Evolutionary conservation across 2,113 vertebrate genomes (phyloP), one percentile per base, ranked within the genome.

Genomic region (Sturnus vulgaris): DNA sequence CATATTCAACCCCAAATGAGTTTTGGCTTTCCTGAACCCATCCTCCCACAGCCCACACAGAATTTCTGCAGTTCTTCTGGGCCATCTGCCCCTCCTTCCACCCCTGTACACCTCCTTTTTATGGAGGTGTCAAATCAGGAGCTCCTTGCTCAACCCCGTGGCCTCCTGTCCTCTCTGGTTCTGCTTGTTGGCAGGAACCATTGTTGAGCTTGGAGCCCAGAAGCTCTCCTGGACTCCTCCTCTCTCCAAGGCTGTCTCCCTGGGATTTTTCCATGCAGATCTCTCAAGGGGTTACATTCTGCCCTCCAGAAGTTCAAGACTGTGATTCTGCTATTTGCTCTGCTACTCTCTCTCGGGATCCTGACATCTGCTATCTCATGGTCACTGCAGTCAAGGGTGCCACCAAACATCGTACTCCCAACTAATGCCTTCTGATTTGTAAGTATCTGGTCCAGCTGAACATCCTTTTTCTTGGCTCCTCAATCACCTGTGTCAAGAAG

Each of bases 61-160:
- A 30, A 60, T 60, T 35, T 50, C 56, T 46, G 2, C 27, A 46
- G 37, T 52, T 19, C 50, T 87, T 14, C 20, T 79, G 20, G 21
- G 28, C 24, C 30, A 57, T 18, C 13, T 85, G 31, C 5, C 8
- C 10, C 19, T 57, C 9, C 21, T 72, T 53, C 16, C 2, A 30
- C 8, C 20, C 27, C 15, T 56, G 15, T 28, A 30, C 13, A 31
- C 15, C 12, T 70, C 4, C 20, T 47, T 56, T 57, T 22, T 23
- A n/a, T 25, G 9, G 11, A 16, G 31, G 1, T 39, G 17, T 31
- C 30, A 40, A n/a, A 12, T 17, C 0, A 1, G 65, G 22, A 64
- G 3, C 35, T 59, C n/a, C 53, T 40, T 63, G n/a, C 20, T 73
- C 21, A 37, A 31, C 28, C 35, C 22, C 4, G 0, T 5, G 7